Evolutionary conservation across 2,113 vertebrate species (phyloP).

Genomic region (Campylomormyrus tamandua): DNA sequence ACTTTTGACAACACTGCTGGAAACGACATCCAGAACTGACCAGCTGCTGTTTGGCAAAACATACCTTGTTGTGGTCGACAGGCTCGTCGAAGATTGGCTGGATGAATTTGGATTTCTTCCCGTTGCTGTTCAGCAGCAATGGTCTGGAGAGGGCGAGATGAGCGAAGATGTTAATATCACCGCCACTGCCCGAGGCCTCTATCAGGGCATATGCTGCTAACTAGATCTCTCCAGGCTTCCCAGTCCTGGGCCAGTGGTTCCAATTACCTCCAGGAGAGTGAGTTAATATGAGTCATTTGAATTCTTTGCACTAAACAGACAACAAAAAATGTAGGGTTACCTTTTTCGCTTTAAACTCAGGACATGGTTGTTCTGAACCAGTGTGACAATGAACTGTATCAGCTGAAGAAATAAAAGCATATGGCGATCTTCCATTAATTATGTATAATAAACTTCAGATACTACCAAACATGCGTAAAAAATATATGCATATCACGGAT

Average conservation of each 20-base stretch:
- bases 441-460: neutral
- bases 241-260: neutral
- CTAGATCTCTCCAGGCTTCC: neutral
- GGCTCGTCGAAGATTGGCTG: slow-evolving; percentile 82
- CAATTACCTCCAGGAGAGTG: neutral
- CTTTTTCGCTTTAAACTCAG: slow-evolving; percentile 91
- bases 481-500: neutral
- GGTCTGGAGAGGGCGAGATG: slow-evolving; percentile 56
- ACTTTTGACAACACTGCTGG: neutral
- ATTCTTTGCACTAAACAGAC: neutral
- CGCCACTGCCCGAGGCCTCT: neutral
- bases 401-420: slow-evolving; percentile 58
- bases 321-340: slow-evolving; percentile 48
- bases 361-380: slow-evolving; percentile 89
- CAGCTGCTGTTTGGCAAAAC: slow-evolving; percentile 15
- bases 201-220: neutral
- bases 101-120: slow-evolving; percentile 82
- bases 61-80: slow-evolving; percentile 63
- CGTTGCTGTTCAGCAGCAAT: slow-evolving; percentile 79
- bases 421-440: no score
- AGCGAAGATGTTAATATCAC: neutral
- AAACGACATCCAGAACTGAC: neutral
- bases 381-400: slow-evolving; percentile 89
- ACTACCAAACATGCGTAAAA: neutral
- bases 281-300: no score